Evolutionary conservation across 2,113 vertebrate species (phyloP).

Genomic region (Istiophorus platypterus): DNA sequence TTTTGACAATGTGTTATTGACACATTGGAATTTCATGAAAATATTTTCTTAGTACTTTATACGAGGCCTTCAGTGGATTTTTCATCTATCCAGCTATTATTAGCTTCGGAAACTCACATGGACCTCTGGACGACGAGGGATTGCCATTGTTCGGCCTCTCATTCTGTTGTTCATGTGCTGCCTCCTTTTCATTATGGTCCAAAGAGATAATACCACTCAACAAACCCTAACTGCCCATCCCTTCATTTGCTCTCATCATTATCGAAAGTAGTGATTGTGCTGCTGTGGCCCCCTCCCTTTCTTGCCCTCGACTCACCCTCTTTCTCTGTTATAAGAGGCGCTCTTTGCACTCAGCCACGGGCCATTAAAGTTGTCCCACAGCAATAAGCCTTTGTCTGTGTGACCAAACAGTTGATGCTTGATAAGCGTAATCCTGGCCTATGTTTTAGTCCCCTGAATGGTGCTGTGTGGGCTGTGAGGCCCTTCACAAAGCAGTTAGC

Average conservation of each 20-base stretch:
- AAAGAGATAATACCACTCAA: conserved; percentile 70
- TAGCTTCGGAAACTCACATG: conserved; percentile 46
- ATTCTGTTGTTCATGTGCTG: conserved; percentile 48
- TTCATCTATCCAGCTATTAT: conserved; percentile 51
- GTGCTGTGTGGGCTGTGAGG: conserved; percentile 75
- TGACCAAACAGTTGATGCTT: conserved; percentile 79
- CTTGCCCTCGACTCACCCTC: conserved; percentile 45
- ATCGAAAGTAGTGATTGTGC: conserved; percentile 64
- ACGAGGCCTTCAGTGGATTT: conserved; percentile 23
- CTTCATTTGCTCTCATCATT: conserved; percentile 73
- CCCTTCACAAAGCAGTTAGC: conserved; percentile 75
- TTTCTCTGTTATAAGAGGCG: conserved; percentile 56
- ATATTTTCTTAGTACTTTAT: conserved; percentile 10
- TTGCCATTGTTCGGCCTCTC: conserved; percentile 58
- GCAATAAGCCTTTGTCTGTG: conserved; percentile 78
- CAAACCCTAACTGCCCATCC: conserved; percentile 61
- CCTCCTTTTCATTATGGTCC: conserved; percentile 67
- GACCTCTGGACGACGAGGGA: conserved; percentile 52
- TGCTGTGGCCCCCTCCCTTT: conserved; percentile 35
- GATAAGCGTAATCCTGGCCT: conserved; percentile 80
- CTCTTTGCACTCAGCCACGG: conserved; percentile 69
- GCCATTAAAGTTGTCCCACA: conserved; percentile 79
- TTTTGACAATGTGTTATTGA: conserved; percentile 36
- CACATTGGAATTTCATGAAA: conserved; percentile 31
- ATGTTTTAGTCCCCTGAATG: conserved; percentile 73